Percentiles rank a stretch among this genome's conserved stretches.
These are phyloP conservation scores for Oscheius sp. DNA, from an alignment of 2,888 invertebrate species.

Conservation along the genomic window DNA sequence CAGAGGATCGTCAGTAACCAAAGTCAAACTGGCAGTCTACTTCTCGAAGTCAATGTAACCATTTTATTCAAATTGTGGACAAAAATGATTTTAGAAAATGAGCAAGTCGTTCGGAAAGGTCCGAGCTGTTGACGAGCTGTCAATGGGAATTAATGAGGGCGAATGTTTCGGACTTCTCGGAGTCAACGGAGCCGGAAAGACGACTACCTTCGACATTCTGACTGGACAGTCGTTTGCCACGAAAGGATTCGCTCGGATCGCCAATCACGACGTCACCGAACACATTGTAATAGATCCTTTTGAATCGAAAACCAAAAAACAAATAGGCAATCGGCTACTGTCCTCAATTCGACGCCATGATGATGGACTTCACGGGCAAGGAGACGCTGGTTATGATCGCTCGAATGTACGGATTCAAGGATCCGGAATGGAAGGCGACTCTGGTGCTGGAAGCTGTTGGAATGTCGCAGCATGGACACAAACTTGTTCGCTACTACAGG, in stretches of 20 bases:
- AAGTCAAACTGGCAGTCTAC: background rate
- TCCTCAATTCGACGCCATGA: conserved; percentile 71
- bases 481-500: conserved; percentile 54
- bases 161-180: conserved; percentile 72
- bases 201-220: conserved; percentile 71
- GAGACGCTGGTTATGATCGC: conserved; percentile 63
- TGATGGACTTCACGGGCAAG: conserved; percentile 67
- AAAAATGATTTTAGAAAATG: conserved; percentile 2
- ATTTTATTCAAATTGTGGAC: background rate
- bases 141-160: conserved; percentile 62
- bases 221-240: conserved; percentile 61
- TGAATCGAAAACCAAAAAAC: too few relatives aligned
- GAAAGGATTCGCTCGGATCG: conserved; percentile 45
- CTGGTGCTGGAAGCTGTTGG: conserved; percentile 61
- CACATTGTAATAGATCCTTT: conserved; percentile 38
- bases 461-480: conserved; percentile 63
- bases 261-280: conserved; percentile 45
- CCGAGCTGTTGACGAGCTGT: conserved; percentile 53
- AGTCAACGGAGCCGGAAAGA: conserved; percentile 70
- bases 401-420: conserved; percentile 50
- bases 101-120: conserved; percentile 39
- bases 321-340: conserved; percentile 66
- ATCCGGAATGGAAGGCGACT: conserved; percentile 50
- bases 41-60: conserved; percentile 23
- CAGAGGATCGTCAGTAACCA: background rate